Base-by-base conservation (phyloP, 2,888 invertebrate species). In the Pristionchus entomophagus region DNA sequence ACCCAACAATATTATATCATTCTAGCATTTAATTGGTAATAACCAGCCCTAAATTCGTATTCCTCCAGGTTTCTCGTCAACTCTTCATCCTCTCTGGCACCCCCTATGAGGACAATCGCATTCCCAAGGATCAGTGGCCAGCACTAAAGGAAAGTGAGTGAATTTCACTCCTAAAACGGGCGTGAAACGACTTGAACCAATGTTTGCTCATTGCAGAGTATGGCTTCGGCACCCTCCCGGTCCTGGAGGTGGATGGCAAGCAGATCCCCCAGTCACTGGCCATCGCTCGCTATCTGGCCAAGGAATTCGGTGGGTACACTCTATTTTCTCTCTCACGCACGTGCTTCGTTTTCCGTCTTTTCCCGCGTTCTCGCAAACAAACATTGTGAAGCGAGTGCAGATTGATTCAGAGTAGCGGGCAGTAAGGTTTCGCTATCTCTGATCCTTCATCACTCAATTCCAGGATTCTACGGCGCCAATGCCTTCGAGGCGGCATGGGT, bases 241-340 rank as follows among this genome's bases (percentile, higher is more conserved):
- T 73, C 14, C 73, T 73, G 2, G 73, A 73, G 73, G 41, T 73
- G n/a, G 73, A 73, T 45, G 73, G 73, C 41, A 73, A 73, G 73
- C 73, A 41, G 73, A 22, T 73, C 22, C 73, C 73, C n/a, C 73
- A 73, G 45, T 73, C 73, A 26, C 73, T 73, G 41, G 73, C 73
- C 10, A 73, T 73, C 26, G 73, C 73, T n/a, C 41, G 73, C n/a
- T 73, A 73, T 26, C 73, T 73, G 0, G 73, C 73, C n/a, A 73
- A 73, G 73, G n/a, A 73, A 73, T 73, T 73, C 41, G 73, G 73
- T 73, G n/a, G 2, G 73, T 45, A n/a, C 29, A 12, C 17, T 56
- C 56, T 32, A 14, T 32, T 6, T 62, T 32, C 32, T 3, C 62
- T 14, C 62, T 26, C 59, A 3, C 65, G 19, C 35, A 38, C 12